Conservation (phyloP, 64 coral and sea anemone species). For the Actinia equina region DNA sequence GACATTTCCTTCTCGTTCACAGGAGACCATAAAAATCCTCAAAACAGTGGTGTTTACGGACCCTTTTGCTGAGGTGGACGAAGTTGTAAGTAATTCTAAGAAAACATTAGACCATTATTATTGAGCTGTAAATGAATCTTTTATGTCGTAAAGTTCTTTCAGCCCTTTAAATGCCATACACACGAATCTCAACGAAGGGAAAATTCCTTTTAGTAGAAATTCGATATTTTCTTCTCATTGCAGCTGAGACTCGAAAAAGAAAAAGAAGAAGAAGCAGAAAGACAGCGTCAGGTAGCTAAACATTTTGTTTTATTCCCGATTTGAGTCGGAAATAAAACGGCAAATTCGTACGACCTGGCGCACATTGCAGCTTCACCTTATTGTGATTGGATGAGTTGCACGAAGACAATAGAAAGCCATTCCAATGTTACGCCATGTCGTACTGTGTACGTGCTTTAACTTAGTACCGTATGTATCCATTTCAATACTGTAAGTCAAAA, state of each 20-base stretch:
- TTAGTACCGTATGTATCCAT: neutral
- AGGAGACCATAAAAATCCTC: conserved; percentile 86
- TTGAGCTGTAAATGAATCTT: too few species aligned
- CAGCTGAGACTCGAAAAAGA: conserved; percentile 77
- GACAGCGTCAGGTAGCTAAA: conserved; percentile 6
- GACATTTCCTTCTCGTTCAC: neutral
- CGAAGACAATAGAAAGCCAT: too few species aligned
- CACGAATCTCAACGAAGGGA: too few species aligned
- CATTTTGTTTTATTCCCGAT: too few species aligned
- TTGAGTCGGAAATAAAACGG: too few species aligned
- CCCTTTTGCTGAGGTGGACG: conserved; percentile 92
- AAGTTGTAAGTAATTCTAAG: conserved; percentile 46
- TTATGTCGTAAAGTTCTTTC: neutral
- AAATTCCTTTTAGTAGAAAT: neutral
- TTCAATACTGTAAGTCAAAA: neutral
- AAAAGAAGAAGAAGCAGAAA: conserved; percentile 78
- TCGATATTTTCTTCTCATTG: conserved; percentile 10
- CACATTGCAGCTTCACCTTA: too few species aligned
- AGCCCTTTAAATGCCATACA: neutral
- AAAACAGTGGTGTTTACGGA: conserved; percentile 83
- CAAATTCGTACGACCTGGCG: too few species aligned
- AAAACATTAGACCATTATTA: too few species aligned
- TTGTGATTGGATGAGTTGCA: too few species aligned
- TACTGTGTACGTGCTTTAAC: too few species aligned
- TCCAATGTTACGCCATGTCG: too few species aligned